These are phyloP conservation scores for Idaea dimidiata DNA, from an alignment of 2,888 invertebrate genomes.

Conservation along the genomic window DNA sequence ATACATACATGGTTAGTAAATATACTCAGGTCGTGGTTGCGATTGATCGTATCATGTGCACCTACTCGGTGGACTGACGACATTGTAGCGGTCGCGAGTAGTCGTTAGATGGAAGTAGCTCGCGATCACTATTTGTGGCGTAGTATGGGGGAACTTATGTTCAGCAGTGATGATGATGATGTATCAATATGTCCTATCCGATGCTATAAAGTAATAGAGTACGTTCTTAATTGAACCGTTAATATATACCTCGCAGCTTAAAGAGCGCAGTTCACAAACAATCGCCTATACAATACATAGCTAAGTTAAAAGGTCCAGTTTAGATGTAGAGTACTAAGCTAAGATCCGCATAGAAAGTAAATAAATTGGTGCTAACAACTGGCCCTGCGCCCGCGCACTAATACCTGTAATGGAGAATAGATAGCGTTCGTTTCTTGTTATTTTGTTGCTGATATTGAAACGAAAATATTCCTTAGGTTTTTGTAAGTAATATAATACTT, in stretches of 20 bases:
- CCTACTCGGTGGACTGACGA: too few species aligned
- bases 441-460: constrained; percentile 9
- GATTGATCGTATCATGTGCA: too few species aligned
- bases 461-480: background rate
- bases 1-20: background rate
- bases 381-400: constrained; percentile 24
- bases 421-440: constrained; percentile 19
- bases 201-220: background rate
- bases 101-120: too few species aligned
- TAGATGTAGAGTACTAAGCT: constrained; percentile 19
- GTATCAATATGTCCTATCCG: too few species aligned
- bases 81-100: too few species aligned
- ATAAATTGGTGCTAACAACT: constrained; percentile 46
- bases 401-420: constrained; percentile 18
- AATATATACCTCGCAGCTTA: background rate
- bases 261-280: background rate
- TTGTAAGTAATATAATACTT: background rate
- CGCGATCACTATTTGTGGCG: too few species aligned
- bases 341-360: constrained; percentile 48
- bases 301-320: constrained; percentile 26
- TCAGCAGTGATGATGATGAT: too few species aligned
- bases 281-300: constrained; percentile 5
- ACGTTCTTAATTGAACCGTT: background rate
- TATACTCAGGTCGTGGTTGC: too few species aligned
- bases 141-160: too few species aligned